Base-by-base conservation (phyloP, 2,113 vertebrate species). In the Numenius arquata region DNA sequence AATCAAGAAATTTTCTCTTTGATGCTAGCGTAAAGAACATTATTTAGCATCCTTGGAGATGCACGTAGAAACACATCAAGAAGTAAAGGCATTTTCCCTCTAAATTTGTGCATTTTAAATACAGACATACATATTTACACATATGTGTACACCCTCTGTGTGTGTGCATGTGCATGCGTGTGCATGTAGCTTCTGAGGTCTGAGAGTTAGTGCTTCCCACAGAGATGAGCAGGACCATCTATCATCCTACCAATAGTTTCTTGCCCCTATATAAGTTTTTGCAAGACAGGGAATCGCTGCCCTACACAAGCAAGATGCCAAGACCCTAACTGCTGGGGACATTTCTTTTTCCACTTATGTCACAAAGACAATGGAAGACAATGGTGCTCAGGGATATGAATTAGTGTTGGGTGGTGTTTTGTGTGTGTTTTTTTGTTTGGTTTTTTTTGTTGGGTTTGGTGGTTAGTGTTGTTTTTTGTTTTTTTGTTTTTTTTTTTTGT, bases 61-160 rank as follows among this genome's bases (percentile, higher is more conserved):
- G n/a, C 67, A 83, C 10, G 4, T 72, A 58, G 88, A 95, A 88
- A 73, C 50, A 45, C 58, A 88, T 36, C 43, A 66, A 90, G 90
- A 77, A 90, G 12, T 38, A 93, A 85, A 93, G 76, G 32, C 59
- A 68, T 52, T 73, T 78, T 74, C 85, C 90, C 67, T 92, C 72
- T 66, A 88, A 70, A 55, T 86, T 30, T 72, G 86, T 93, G 61
- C 84, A 85, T 94, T 97, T 97, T 87, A 90, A 91, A 96, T 65
- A 83, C 34, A 83, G 66, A 80, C 71, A 59, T 40, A 63, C 73
- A 43, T 65, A 40, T 18, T 21, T 43, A n/a, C 22, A 75, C 26
- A 43, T 5, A 72, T 26, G n/a, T 20, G 52, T 19, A 55, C 53
- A n/a, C 34, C 12, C 13, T 29, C 3, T 27, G 21, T 6, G 20